These are phyloP conservation scores for Rhopilema esculentum DNA, from an alignment of 30 jellyfish, hydroid and myxozoan genomes.

Conservation along the genomic window DNA sequence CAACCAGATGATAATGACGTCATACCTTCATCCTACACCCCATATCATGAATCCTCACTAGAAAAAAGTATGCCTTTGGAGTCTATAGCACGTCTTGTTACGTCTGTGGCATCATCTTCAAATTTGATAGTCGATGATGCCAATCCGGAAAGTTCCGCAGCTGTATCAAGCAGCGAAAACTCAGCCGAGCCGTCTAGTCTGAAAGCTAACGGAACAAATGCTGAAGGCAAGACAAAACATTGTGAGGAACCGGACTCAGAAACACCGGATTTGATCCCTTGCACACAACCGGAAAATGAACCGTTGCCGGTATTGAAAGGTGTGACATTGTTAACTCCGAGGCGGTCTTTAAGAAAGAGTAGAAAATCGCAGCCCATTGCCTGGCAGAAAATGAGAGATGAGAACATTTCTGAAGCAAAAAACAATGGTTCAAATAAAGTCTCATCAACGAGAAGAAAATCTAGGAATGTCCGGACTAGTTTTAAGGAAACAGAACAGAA, in stretches of 20 bases:
- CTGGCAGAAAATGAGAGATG: background rate
- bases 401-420: background rate
- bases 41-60: conserved; percentile 1
- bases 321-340: conserved; percentile 30
- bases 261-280: conserved; percentile 79
- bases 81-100: too few relatives aligned
- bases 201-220: too few relatives aligned
- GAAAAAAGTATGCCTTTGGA: background rate
- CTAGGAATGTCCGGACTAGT: too few relatives aligned
- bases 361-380: conserved; percentile 1
- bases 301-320: conserved; percentile 64
- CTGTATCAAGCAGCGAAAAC: background rate
- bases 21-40: conserved; percentile 67
- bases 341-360: conserved; percentile 11
- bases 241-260: background rate
- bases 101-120: background rate
- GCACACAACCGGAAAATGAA: conserved; percentile 73
- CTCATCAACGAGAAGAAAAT: too few relatives aligned
- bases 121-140: background rate
- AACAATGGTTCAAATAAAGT: background rate
- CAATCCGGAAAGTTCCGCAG: background rate
- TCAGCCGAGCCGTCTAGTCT: too few relatives aligned
- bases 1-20: background rate
- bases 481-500: too few relatives aligned
- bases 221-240: background rate